Evolutionary conservation across 1,140 invertebrate species (phyloP).

Genomic region (Potamilus streckersoni): DNA sequence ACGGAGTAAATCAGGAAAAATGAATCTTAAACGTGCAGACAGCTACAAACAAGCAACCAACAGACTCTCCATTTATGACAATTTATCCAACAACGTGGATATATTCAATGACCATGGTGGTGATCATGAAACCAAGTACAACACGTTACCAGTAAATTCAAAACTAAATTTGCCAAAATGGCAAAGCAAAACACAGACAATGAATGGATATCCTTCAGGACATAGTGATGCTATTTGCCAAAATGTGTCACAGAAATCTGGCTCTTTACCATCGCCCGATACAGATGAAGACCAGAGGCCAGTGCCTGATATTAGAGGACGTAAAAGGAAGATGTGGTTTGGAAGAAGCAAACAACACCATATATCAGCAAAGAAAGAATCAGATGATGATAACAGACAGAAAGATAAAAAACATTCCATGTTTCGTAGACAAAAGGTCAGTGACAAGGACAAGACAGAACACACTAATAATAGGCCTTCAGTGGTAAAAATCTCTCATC

Average conservation of each 20-base stretch:
- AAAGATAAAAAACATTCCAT: background rate
- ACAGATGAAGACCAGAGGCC: constrained; percentile 22
- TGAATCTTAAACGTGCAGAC: constrained; percentile 18
- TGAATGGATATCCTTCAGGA: background rate
- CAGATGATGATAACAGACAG: background rate
- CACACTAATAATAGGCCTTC: too few species aligned
- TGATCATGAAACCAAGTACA: constrained; percentile 18
- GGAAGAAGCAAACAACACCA: constrained; percentile 19
- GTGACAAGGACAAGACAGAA: too few species aligned
- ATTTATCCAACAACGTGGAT: background rate
- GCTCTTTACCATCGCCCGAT: constrained; percentile 24
- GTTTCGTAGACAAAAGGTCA: too few species aligned
- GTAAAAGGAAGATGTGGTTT: constrained; percentile 27
- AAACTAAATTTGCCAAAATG: background rate
- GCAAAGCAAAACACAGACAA: background rate
- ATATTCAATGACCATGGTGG: background rate
- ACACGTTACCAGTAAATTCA: constrained; percentile 15
- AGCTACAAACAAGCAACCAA: constrained; percentile 21
- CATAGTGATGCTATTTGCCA: constrained; percentile 4
- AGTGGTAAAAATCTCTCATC: too few species aligned
- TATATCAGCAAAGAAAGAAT: constrained; percentile 7
- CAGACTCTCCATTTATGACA: constrained; percentile 10
- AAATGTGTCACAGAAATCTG: constrained; percentile 21
- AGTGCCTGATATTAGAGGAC: background rate
- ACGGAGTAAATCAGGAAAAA: background rate